These are phyloP conservation scores for Palythoa caribaeorum DNA, from an alignment of 92 coral and sea anemone species.

Conservation along the genomic window DNA sequence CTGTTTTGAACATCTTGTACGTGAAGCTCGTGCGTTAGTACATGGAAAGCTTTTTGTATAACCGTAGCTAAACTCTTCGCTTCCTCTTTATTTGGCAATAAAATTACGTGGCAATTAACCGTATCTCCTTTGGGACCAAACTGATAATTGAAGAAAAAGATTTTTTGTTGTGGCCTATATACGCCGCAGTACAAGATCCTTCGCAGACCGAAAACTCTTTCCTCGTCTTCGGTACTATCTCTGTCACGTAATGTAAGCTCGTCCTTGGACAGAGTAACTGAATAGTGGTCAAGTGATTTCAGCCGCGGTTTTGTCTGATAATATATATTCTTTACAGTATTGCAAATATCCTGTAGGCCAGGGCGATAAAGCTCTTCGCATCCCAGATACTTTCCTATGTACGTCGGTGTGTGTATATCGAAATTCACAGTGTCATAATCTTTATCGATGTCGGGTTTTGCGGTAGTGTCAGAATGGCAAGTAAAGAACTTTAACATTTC, in stretches of 20 bases:
- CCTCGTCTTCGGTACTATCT: constrained; percentile 85
- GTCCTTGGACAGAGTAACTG: constrained; percentile 83
- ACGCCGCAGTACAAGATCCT: constrained; percentile 94
- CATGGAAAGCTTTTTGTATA: constrained; percentile 76
- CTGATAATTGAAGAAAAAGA: constrained; percentile 96
- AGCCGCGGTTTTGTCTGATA: constrained; percentile 60
- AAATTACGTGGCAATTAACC: constrained; percentile 86
- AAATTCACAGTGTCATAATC: constrained; percentile 85
- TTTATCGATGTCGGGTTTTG: constrained; percentile 70
- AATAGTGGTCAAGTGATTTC: constrained; percentile 72
- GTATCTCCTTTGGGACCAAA: constrained; percentile 89
- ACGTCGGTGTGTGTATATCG: constrained; percentile 79
- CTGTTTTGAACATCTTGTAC: constrained; percentile 79
- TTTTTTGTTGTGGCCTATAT: constrained; percentile 77
- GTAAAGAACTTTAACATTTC: constrained; percentile 81
- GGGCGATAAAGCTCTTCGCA: constrained; percentile 83
- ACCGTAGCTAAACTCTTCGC: constrained; percentile 96
- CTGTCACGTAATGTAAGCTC: constrained; percentile 84
- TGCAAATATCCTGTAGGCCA: constrained; percentile 91
- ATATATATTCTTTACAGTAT: constrained; percentile 79
- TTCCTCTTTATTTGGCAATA: constrained; percentile 83
- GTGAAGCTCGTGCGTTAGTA: constrained; percentile 77
- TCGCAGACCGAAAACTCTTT: constrained; percentile 74
- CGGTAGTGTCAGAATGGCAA: constrained; percentile 75
- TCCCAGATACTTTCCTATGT: constrained; percentile 92